phyloP scores from a whole-genome alignment of 2,113 vertebrate species.

The Hemiscyllium ocellatum region DNA sequence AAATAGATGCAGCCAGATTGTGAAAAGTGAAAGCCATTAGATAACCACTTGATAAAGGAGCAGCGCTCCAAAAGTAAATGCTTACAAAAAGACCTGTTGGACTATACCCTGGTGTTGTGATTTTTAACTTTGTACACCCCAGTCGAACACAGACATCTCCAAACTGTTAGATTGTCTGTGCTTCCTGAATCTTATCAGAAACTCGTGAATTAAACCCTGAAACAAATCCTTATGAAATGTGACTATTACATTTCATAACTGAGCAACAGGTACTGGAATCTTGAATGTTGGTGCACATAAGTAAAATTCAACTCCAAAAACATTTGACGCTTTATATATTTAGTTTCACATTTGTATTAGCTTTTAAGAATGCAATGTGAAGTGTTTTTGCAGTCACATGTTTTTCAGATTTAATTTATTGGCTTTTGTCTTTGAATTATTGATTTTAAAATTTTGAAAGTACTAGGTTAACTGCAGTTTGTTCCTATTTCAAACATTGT shows the following conservation, averaged over 20 bases:
- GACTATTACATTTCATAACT: background rate
- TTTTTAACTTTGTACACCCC: too few species aligned
- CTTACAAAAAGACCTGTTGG: too few species aligned
- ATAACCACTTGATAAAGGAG: too few species aligned
- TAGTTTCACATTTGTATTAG: background rate
- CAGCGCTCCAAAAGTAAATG: too few species aligned
- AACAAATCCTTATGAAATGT: background rate
- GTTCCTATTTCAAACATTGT: background rate
- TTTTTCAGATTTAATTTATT: background rate
- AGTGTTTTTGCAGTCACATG: background rate
- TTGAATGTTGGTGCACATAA: background rate
- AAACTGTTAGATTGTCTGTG: too few species aligned
- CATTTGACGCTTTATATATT: background rate
- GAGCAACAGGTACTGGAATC: background rate
- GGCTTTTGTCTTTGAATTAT: background rate
- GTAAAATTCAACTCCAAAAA: background rate
- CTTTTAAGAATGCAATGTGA: background rate
- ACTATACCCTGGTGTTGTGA: too few species aligned
- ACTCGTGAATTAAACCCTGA: background rate
- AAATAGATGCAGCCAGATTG: background rate
- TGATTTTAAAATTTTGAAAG: background rate
- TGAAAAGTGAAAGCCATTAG: background rate
- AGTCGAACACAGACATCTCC: too few species aligned
- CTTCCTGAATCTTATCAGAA: background rate
- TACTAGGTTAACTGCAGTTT: background rate